A percentile compares a stretch with the other conserved stretches of the same genome.
Evolutionary conservation across 1,140 invertebrate species (phyloP).

Genomic region (Drosophila nikananu): DNA sequence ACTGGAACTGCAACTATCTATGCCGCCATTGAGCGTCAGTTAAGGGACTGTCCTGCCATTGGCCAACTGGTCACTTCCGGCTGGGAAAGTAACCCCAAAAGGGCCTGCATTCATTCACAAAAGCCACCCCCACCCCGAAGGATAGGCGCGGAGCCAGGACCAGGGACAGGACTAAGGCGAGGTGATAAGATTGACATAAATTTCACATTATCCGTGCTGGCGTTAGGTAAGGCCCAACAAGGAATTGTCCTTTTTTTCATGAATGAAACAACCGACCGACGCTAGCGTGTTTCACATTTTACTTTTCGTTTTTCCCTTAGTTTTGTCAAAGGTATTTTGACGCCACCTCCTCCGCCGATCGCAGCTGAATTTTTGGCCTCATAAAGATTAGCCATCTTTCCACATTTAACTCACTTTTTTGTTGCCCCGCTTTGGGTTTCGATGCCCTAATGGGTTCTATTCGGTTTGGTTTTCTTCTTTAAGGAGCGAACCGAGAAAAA

Average conservation of each 20-base stretch:
- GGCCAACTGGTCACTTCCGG: slow-evolving; percentile 58
- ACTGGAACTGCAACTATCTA: slow-evolving; percentile 61
- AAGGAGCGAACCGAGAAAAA: slow-evolving; percentile 1
- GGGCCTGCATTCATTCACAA: slow-evolving; percentile 61
- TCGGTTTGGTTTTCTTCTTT: slow-evolving; percentile 37
- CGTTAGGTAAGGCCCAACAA: slow-evolving; percentile 38
- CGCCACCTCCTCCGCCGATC: slow-evolving; percentile 59
- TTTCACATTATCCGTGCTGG: slow-evolving; percentile 70
- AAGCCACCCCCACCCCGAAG: slow-evolving; percentile 44
- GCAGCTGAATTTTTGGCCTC: slow-evolving; percentile 69
- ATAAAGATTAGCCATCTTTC: slow-evolving; percentile 83
- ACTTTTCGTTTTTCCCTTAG: slow-evolving; percentile 27
- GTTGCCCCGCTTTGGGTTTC: slow-evolving; percentile 28
- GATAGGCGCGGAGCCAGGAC: slow-evolving; percentile 31
- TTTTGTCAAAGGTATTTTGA: slow-evolving; percentile 73
- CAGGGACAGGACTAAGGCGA: slow-evolving; percentile 26
- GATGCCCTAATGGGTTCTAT: slow-evolving; percentile 48
- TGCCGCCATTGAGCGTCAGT: slow-evolving; percentile 74
- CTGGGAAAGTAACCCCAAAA: slow-evolving; percentile 36
- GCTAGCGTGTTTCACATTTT: slow-evolving; percentile 27
- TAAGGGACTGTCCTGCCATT: slow-evolving; percentile 59
- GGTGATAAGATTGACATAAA: slow-evolving; percentile 82
- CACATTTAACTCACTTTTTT: slow-evolving; percentile 54
- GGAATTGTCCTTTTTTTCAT: slow-evolving; percentile 59
- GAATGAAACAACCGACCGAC: slow-evolving; percentile 69